A percentile compares a stretch with the other conserved stretches of the same genome.
Conservation (phyloP, 2,797 vertebrate genomes). For the Spondyliosoma cantharus region DNA sequence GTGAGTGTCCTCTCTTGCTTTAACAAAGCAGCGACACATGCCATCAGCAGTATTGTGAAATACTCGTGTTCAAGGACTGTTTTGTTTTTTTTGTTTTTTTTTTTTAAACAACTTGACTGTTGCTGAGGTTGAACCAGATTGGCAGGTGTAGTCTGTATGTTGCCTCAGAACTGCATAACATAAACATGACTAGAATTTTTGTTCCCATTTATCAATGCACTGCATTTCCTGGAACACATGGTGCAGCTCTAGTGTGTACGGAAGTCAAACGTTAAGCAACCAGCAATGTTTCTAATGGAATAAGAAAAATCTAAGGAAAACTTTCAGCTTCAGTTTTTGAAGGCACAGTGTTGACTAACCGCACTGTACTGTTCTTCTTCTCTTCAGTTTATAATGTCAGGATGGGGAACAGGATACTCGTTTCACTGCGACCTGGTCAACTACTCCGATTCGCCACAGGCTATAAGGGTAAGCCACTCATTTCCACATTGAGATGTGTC, state of each 20-base stretch:
- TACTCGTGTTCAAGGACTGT: not conserved
- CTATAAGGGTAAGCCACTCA: constrained; percentile 87
- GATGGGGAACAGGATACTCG: constrained; percentile 96
- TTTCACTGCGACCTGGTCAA: constrained; percentile 93
- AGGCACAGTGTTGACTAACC: constrained; percentile 2
- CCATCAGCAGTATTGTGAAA: constrained; percentile 13
- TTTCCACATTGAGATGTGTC: not conserved
- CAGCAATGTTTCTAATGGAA: no score
- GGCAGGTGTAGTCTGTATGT: constrained; percentile 9
- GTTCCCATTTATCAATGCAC: no score
- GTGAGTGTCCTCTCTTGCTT: constrained; percentile 78
- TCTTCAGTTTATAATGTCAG: constrained; percentile 94
- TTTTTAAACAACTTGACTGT: not conserved
- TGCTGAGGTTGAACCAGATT: constrained; percentile 41
- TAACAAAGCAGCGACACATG: not conserved
- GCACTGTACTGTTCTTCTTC: not conserved
- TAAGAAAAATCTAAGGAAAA: not conserved
- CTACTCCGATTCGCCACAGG: constrained; percentile 90
- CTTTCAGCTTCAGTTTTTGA: not conserved
- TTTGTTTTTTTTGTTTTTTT: no score
- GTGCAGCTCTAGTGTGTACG: no score
- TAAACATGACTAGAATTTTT: not conserved
- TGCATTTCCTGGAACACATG: no score
- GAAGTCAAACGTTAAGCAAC: no score
- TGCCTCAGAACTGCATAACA: not conserved